Conservation (phyloP, 2,797 vertebrate species). For the Coregonus ussuriensis region DNA sequence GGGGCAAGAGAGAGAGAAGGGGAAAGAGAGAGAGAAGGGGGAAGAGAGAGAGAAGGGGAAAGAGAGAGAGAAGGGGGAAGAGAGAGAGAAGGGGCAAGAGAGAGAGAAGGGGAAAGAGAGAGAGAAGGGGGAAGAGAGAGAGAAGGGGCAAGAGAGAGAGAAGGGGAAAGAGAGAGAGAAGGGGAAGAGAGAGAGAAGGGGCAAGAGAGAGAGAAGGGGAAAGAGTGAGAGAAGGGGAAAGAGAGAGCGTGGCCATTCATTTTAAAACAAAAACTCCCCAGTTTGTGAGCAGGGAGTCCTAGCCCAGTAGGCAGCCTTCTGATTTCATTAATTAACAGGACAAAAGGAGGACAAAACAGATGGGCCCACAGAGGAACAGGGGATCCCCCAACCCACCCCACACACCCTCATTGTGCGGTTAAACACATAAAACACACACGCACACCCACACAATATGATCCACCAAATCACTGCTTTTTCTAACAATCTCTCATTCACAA, state of each 20-base stretch:
- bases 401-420: conserved; percentile 32
- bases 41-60: too few species aligned
- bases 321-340: conserved; percentile 81
- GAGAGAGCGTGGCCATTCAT: conserved; percentile 62
- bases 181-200: too few species aligned
- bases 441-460: conserved; percentile 44
- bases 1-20: too few species aligned
- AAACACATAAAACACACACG: conserved; percentile 20
- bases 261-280: conserved; percentile 67
- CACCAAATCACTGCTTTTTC: background rate
- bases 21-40: too few species aligned
- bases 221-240: conserved; percentile 29
- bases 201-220: too few species aligned
- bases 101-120: too few species aligned
- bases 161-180: too few species aligned
- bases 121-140: too few species aligned
- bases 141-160: too few species aligned
- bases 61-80: too few species aligned
- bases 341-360: conserved; percentile 77
- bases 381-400: conserved; percentile 55
- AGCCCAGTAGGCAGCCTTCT: conserved; percentile 76
- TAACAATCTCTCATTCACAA: background rate
- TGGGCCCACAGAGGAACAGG: conserved; percentile 71
- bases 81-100: too few species aligned
- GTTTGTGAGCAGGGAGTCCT: conserved; percentile 56